phyloP scores from a whole-genome alignment of 2,888 invertebrate genomes.

The Adineta ricciae region DNA sequence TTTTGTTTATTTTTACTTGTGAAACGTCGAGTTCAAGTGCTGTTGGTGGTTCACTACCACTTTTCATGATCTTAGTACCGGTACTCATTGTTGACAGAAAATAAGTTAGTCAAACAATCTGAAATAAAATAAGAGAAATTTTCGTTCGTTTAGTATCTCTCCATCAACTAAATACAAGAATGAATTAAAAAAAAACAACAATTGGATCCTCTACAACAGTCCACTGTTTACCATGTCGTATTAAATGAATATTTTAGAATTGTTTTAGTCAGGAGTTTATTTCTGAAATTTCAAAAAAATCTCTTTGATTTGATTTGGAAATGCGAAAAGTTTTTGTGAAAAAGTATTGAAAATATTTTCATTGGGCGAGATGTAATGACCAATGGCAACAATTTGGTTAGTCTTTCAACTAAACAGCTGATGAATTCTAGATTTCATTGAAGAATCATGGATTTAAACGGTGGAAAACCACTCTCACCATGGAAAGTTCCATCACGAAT shows the following conservation, averaged over 20 bases:
- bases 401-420: background rate
- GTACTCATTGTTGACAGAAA: background rate
- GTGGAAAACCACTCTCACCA: background rate
- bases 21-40: background rate
- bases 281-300: too few species aligned
- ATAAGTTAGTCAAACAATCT: background rate
- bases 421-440: too few species aligned
- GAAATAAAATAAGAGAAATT: background rate
- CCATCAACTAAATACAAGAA: background rate
- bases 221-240: background rate
- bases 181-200: background rate
- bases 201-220: background rate
- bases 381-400: background rate
- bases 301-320: too few species aligned
- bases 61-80: conserved; percentile 15
- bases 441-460: background rate
- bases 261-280: too few species aligned
- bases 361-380: background rate
- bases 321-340: too few species aligned
- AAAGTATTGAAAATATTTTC: background rate
- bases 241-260: background rate
- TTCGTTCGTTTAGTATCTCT: background rate
- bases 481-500: conserved; percentile 14
- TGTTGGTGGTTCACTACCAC: conserved; percentile 16
- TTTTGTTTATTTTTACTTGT: background rate